Conservation (phyloP, 2,113 vertebrate genomes). For the Macaca mulatta region DNA sequence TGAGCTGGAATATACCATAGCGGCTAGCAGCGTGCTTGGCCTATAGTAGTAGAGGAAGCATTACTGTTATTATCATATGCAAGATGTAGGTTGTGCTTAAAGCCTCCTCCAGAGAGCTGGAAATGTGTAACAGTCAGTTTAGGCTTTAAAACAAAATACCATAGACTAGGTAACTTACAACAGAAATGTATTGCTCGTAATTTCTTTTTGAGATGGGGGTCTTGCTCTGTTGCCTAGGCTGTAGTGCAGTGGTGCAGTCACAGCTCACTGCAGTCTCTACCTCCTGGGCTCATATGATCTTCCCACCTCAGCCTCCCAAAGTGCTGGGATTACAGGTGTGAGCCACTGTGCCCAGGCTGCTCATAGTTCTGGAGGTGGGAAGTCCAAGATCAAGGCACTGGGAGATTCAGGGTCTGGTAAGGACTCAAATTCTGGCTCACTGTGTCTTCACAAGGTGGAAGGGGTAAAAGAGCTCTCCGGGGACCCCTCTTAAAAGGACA, state of each 20-base stretch:
- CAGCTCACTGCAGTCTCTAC: no score
- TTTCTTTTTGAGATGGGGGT: no score
- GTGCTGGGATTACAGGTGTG: no score
- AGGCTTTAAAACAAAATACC: not conserved
- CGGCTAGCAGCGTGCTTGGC: not conserved
- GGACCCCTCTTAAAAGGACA: not conserved
- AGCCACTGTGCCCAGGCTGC: no score
- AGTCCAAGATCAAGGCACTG: no score
- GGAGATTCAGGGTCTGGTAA: not conserved
- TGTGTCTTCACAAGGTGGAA: not conserved
- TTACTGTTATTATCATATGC: not conserved
- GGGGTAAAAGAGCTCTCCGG: not conserved
- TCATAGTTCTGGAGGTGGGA: no score
- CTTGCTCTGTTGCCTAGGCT: no score
- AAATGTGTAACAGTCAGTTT: not conserved
- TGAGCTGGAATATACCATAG: not conserved
- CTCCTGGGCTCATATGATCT: no score
- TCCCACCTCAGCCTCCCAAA: no score
- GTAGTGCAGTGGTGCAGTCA: no score
- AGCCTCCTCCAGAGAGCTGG: not conserved
- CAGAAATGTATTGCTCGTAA: no score
- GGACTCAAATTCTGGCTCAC: not conserved
- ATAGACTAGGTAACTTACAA: not conserved
- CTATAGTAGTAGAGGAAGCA: not conserved
- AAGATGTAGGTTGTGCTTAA: not conserved